A percentile compares a stretch with the other conserved stretches of the same genome.
Conservation (phyloP, 2,113 vertebrate genomes). For the Hassar affinis region DNA sequence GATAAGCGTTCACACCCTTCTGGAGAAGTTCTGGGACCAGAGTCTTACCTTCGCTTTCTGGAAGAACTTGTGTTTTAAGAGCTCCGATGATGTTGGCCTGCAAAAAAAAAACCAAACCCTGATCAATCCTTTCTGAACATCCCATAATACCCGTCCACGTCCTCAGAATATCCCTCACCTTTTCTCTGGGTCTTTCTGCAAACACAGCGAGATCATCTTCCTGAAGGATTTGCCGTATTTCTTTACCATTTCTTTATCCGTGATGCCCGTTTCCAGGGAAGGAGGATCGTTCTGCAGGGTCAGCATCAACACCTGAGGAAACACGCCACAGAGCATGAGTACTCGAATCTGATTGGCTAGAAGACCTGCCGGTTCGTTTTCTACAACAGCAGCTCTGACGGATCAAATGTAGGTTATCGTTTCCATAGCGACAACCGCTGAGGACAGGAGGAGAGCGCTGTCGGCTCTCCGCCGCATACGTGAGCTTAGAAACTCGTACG, state of each 20-base stretch:
- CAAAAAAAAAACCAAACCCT: not conserved
- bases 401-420: not conserved
- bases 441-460: not conserved
- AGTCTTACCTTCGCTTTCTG: slow-evolving; percentile 84
- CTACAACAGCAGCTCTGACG: not conserved
- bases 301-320: slow-evolving; percentile 92
- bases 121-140: not conserved
- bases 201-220: slow-evolving; percentile 95
- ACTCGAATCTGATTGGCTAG: not conserved
- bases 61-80: slow-evolving; percentile 88
- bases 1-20: slow-evolving; percentile 51
- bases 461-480: not conserved
- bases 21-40: not conserved
- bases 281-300: slow-evolving; percentile 97
- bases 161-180: slow-evolving; percentile 68
- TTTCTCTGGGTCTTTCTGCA: slow-evolving; percentile 98
- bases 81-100: slow-evolving; percentile 84
- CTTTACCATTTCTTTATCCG: slow-evolving; percentile 97
- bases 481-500: not conserved
- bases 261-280: slow-evolving; percentile 92
- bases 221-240: slow-evolving; percentile 98
- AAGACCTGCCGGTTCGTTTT: not conserved
- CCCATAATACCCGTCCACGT: not conserved
- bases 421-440: not conserved
- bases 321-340: slow-evolving; percentile 36